Percentiles rank a stretch among this genome's conserved stretches.
These are phyloP conservation scores for Psettodes erumei DNA, from an alignment of 2,113 vertebrate species.

Conservation along the genomic window DNA sequence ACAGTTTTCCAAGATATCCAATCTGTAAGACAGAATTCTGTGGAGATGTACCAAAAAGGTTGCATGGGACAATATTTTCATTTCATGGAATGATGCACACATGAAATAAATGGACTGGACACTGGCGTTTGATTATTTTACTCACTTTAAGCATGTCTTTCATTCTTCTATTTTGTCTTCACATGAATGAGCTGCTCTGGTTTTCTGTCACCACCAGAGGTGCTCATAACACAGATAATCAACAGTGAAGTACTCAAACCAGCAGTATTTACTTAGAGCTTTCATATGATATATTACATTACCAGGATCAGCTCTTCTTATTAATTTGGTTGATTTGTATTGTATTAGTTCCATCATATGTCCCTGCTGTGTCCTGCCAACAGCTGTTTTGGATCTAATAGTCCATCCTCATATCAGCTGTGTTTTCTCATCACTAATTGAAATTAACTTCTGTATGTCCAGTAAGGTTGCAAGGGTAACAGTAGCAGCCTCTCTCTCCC, in stretches of 20 bases:
- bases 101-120: background rate
- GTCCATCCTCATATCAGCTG: too few species aligned
- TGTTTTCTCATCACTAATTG: too few species aligned
- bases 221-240: background rate
- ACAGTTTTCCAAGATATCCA: background rate
- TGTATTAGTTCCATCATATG: too few species aligned
- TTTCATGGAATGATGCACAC: background rate
- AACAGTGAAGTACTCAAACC: background rate
- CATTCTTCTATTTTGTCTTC: background rate
- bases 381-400: too few species aligned
- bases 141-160: background rate
- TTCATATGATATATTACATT: too few species aligned
- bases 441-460: too few species aligned
- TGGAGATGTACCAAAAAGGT: background rate
- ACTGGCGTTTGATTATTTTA: background rate
- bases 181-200: background rate
- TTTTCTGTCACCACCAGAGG: slow-evolving; percentile 27
- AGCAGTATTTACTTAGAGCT: background rate
- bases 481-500: too few species aligned
- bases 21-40: background rate
- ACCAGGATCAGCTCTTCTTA: too few species aligned
- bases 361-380: too few species aligned
- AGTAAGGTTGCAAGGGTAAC: too few species aligned
- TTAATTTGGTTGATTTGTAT: too few species aligned
- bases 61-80: background rate